Conservation (phyloP, 2,888 invertebrate species). For the Teinopalpus imperialis region DNA sequence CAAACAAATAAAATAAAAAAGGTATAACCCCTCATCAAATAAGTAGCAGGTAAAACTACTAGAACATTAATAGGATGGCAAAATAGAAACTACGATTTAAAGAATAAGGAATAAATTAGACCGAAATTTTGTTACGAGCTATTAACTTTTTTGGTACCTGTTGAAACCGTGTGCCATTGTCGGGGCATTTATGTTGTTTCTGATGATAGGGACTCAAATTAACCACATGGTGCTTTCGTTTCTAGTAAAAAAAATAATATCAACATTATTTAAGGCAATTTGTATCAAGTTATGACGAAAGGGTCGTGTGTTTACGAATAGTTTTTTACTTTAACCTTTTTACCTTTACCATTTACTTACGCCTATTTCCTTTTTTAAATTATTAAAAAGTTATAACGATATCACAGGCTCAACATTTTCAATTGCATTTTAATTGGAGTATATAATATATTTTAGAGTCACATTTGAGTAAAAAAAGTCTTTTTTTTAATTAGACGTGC, state of each 20-base stretch:
- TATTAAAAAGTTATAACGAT: too few species aligned
- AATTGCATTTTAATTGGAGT: too few species aligned
- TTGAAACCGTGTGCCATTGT: conserved; percentile 57
- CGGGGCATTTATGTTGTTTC: conserved; percentile 68
- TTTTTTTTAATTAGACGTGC: too few species aligned
- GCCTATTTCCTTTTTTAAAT: too few species aligned
- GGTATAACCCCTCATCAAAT: conserved; percentile 1
- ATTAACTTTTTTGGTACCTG: conserved; percentile 53
- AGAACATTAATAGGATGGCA: not conserved
- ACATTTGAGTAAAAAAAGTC: too few species aligned
- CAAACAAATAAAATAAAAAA: conserved; percentile 10
- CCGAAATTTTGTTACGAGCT: conserved; percentile 54
- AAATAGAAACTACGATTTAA: conserved; percentile 8
- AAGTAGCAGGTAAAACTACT: conserved; percentile 15
- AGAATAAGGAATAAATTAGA: conserved; percentile 45
- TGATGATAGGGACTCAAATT: conserved; percentile 69
- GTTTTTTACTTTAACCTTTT: conserved; percentile 65
- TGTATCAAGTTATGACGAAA: conserved; percentile 70
- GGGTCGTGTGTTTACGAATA: conserved; percentile 70
- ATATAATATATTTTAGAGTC: too few species aligned
- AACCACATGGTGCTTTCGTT: conserved; percentile 71
- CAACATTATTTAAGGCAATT: conserved; percentile 77
- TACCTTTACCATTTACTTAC: too few species aligned
- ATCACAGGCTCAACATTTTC: too few species aligned
- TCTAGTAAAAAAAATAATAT: conserved; percentile 74